Percentiles rank a stretch among this genome's conserved stretches.
These are phyloP conservation scores for Marisa cornuarietis DNA, from an alignment of 1,140 invertebrate species.

Conservation along the genomic window DNA sequence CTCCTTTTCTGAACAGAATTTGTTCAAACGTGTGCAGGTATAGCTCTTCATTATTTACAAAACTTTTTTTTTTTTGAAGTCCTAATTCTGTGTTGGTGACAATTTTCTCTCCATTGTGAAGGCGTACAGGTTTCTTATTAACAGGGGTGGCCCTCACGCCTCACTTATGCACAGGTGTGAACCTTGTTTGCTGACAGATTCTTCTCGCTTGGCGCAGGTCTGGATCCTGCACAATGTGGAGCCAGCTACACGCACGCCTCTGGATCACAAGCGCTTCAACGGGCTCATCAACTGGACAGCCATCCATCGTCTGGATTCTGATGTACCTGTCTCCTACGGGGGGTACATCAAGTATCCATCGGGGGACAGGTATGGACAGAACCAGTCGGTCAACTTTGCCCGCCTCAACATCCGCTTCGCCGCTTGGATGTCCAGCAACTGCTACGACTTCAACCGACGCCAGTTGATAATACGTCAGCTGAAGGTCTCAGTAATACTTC, in stretches of 20 bases:
- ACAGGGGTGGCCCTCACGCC: not conserved
- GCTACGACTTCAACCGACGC: constrained; percentile 69
- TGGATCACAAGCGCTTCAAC: constrained; percentile 30
- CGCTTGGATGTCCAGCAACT: constrained; percentile 75
- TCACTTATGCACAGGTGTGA: not conserved
- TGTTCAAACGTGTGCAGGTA: not conserved
- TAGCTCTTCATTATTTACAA: not conserved
- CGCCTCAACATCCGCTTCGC: constrained; percentile 57
- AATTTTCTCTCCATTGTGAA: not conserved
- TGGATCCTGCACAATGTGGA: constrained; percentile 50
- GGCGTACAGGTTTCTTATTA: not conserved
- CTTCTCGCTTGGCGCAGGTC: constrained; percentile 23
- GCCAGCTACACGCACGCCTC: constrained; percentile 42
- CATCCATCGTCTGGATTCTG: constrained; percentile 48
- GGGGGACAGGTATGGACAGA: constrained; percentile 22
- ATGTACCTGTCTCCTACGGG: constrained; percentile 49
- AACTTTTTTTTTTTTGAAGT: not conserved
- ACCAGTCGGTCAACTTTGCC: constrained; percentile 30
- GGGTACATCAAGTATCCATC: constrained; percentile 22
- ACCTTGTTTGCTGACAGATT: not conserved
- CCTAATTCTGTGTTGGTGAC: not conserved
- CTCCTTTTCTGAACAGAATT: not conserved
- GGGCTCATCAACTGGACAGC: constrained; percentile 54
- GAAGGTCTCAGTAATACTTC: constrained; percentile 55
- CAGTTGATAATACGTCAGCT: constrained; percentile 70